phyloP scores from a whole-genome alignment of 2,797 vertebrate genomes.

The Adelosebastes latens region DNA sequence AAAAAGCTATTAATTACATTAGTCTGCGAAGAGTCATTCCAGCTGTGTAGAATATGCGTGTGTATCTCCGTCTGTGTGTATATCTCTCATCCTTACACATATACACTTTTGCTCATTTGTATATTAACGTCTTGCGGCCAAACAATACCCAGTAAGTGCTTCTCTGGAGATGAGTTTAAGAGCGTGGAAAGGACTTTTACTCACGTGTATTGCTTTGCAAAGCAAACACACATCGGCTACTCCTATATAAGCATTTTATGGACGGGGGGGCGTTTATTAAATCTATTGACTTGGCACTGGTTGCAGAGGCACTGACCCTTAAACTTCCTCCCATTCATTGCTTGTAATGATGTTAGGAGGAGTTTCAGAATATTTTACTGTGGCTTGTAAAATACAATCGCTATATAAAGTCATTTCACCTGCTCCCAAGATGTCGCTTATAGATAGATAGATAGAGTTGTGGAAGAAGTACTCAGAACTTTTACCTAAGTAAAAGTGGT shows the following conservation, averaged over 20 bases:
- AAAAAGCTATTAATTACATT: slow-evolving; percentile 88
- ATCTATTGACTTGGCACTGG: slow-evolving; percentile 61
- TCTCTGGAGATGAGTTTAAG: slow-evolving; percentile 68
- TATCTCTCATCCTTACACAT: slow-evolving; percentile 49
- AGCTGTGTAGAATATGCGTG: slow-evolving; percentile 71
- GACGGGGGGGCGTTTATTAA: slow-evolving; percentile 64
- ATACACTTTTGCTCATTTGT: slow-evolving; percentile 76
- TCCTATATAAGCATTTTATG: slow-evolving; percentile 57
- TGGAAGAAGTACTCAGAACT: too few relatives aligned
- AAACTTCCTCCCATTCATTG: slow-evolving; percentile 26
- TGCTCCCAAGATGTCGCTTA: background rate
- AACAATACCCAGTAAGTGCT: slow-evolving; percentile 75
- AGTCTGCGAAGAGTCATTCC: slow-evolving; percentile 80
- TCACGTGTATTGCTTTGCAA: slow-evolving; percentile 57
- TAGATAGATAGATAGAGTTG: slow-evolving; percentile 1
- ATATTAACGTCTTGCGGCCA: slow-evolving; percentile 81
- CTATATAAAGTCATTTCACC: slow-evolving; percentile 5
- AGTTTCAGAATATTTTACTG: slow-evolving; percentile 44
- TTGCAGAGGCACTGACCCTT: slow-evolving; percentile 47
- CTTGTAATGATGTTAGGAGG: slow-evolving; percentile 44
- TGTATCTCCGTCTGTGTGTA: slow-evolving; percentile 58
- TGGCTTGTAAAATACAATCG: slow-evolving; percentile 31
- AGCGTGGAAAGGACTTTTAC: slow-evolving; percentile 61
- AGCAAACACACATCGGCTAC: slow-evolving; percentile 33
- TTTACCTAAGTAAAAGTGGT: background rate